Conservation (phyloP, 1,140 invertebrate genomes). For the Lepeophtheirus salmonis region DNA sequence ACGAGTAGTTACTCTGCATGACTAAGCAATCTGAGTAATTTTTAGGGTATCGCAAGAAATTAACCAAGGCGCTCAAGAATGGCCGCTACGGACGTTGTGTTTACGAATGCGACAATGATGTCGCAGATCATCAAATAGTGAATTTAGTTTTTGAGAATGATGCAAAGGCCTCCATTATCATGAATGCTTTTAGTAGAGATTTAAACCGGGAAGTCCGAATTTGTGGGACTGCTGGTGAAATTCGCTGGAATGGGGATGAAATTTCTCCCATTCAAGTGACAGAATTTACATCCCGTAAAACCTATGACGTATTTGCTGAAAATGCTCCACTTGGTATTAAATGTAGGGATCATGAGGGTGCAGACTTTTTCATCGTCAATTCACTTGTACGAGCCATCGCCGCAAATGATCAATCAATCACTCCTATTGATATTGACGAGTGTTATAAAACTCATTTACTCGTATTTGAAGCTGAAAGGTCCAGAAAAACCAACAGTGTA, state of each 20-base stretch:
- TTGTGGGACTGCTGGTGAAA: conserved; percentile 2
- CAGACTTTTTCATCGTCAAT: conserved; percentile 14
- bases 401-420: conserved; percentile 2
- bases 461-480: conserved; percentile 12
- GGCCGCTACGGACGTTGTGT: conserved; percentile 31
- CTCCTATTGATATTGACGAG: conserved; percentile 5
- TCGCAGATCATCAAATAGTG: conserved; percentile 29
- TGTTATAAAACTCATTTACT: neutral
- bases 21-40: neutral
- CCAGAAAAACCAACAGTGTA: neutral
- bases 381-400: conserved; percentile 9
- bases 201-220: conserved; percentile 5
- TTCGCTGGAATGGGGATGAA: conserved; percentile 5
- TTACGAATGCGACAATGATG: conserved; percentile 31
- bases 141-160: conserved; percentile 10
- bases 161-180: conserved; percentile 6
- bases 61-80: conserved; percentile 26
- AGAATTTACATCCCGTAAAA: conserved; percentile 4
- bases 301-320: conserved; percentile 2
- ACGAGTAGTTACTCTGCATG: neutral
- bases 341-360: conserved; percentile 1
- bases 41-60: conserved; percentile 25
- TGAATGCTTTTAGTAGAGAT: conserved; percentile 14
- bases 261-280: conserved; percentile 1
- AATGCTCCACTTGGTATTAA: neutral